Evolutionary conservation across 1,140 invertebrate species (phyloP), one percentile per base, ranked within the genome.

Genomic region (Helicorthomorpha holstii): DNA sequence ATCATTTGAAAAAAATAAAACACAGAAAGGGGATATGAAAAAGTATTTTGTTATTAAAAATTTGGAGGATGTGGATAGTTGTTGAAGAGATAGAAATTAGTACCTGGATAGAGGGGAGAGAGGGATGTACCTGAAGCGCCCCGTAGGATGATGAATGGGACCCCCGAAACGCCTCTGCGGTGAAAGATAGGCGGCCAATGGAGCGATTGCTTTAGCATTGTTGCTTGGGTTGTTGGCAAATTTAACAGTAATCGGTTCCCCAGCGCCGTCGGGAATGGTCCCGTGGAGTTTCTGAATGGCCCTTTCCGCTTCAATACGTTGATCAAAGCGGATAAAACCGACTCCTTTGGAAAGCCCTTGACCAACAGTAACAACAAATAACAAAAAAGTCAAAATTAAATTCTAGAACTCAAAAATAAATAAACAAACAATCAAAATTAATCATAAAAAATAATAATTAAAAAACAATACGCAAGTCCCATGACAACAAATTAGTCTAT

Each of bases 201-300:
- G 89, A 59, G 85, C 83, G 66, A 92, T 77, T 54, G 85, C 84
- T 70, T 90, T 90, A 57, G 72, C 67, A 70, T 87, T 88, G 75
- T 86, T 90, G 73, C 86, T 91, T n/a, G 89, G 87, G 68, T 93
- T 97, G 71, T 98, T 98, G 55, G 95, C 95, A 71, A 99, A 98
- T 73, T 99, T 98, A 55, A 99, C 95, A 34, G 92, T 96, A 60
- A 99, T 95, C 34, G 92, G 90, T 70, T 98, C 94, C 53, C 86
- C 84, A 48, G 88, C 89, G 60, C 90, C 89, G 69, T 88, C 93
- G 48, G 85, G 94, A 73, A 94, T 88, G 57, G 89, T 92, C 54
- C 95, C 94, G 69, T 98, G 96, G 60, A 98, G 72, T 70, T 97
- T 90, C 66, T 96, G 87, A 59, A 98, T 98, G 24, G 95, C 95